phyloP scores from a whole-genome alignment of 2,797 vertebrate species.

The Threskiornis aethiopicus region DNA sequence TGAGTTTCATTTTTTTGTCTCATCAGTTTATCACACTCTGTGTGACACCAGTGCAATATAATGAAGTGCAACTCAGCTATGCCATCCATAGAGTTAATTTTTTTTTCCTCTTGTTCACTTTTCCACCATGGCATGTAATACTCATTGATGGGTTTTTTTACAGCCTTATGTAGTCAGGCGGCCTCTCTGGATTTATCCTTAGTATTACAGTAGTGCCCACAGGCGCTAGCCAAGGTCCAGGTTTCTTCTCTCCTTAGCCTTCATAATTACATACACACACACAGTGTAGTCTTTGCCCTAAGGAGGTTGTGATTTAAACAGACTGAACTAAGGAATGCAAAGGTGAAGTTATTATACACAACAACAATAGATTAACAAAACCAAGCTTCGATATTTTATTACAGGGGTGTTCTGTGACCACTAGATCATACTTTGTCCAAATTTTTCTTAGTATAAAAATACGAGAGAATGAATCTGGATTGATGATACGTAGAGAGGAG shows the following conservation, averaged over 20 bases:
- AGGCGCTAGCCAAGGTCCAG: background rate
- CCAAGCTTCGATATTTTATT: background rate
- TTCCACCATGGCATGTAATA: background rate
- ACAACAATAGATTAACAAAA: background rate
- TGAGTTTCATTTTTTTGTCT: background rate
- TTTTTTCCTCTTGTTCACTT: background rate
- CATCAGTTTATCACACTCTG: background rate
- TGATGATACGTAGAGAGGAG: background rate
- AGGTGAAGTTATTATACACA: background rate
- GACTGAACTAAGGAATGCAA: background rate
- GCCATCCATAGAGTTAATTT: background rate
- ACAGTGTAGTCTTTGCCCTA: background rate
- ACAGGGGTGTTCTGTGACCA: background rate
- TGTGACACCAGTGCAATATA: background rate
- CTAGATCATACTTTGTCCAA: background rate
- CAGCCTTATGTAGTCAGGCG: background rate
- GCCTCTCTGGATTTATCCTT: background rate
- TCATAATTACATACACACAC: too few relatives aligned
- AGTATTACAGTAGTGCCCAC: background rate
- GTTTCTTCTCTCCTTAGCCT: background rate
- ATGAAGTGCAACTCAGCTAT: background rate
- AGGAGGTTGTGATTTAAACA: background rate
- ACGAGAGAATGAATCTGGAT: background rate
- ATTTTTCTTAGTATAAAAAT: background rate
- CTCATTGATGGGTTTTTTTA: background rate